Conservation (phyloP, 2,113 vertebrate species). For the Martes martes region DNA sequence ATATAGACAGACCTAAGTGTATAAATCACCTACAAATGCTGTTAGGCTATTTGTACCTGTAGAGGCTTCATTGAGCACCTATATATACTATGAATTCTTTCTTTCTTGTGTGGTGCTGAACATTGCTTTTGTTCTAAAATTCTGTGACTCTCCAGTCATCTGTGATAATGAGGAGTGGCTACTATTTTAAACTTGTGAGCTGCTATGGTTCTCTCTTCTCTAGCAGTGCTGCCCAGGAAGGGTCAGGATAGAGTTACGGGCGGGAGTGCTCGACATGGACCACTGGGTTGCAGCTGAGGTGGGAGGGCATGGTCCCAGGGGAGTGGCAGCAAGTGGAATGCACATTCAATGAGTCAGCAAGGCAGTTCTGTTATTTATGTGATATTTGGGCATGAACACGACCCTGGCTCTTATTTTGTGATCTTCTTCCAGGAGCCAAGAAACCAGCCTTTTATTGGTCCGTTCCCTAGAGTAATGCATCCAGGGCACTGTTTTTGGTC, state of each 20-base stretch:
- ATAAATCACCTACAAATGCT: neutral
- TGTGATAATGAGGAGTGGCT: neutral
- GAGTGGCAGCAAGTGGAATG: neutral
- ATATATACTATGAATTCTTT: neutral
- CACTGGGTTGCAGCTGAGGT: neutral
- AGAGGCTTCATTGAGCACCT: neutral
- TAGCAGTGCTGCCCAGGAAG: neutral
- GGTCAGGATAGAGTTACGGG: neutral
- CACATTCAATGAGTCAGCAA: neutral
- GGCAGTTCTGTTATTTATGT: neutral
- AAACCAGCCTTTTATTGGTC: conserved; percentile 30
- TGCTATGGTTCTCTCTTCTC: neutral
- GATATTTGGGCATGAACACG: neutral
- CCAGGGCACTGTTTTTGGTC: neutral
- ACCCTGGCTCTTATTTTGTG: conserved; percentile 35
- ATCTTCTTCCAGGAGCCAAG: neutral
- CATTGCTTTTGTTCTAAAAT: conserved; percentile 22
- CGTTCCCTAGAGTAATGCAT: conserved; percentile 38
- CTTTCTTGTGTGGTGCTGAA: neutral
- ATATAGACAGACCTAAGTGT: neutral
- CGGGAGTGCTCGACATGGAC: neutral
- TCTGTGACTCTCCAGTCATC: neutral
- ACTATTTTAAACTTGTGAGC: neutral
- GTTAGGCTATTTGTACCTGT: neutral
- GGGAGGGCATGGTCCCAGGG: neutral